phyloP scores from a whole-genome alignment of 2,888 invertebrate species.

The Drosophila subquinaria region DNA sequence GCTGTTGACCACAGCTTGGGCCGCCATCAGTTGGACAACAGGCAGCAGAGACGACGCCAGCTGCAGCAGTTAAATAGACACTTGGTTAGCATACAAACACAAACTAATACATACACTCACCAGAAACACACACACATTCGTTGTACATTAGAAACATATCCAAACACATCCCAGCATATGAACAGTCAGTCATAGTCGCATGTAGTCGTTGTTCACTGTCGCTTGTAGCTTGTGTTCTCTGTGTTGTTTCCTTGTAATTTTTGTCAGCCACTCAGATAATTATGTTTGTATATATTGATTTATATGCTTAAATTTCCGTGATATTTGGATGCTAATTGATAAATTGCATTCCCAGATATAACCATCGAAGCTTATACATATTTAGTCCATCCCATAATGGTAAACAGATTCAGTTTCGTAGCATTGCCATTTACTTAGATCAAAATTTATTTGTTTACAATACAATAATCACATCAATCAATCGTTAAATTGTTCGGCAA shows the following conservation, averaged over 20 bases:
- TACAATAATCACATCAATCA: not conserved
- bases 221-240: conserved; percentile 4
- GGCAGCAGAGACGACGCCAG: conserved; percentile 57
- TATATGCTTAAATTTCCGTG: conserved; percentile 18
- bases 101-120: conserved; percentile 9
- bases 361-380: not conserved
- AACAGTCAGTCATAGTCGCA: not conserved
- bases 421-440: conserved; percentile 2
- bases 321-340: conserved; percentile 4
- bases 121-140: conserved; percentile 1
- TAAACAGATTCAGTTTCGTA: not conserved
- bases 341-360: not conserved
- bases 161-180: not conserved
- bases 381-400: conserved; percentile 22
- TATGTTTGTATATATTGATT: not conserved
- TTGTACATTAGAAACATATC: not conserved
- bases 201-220: conserved; percentile 2
- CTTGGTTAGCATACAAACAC: conserved; percentile 56
- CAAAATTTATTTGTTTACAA: conserved; percentile 18
- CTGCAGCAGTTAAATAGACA: conserved; percentile 44
- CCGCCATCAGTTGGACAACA: conserved; percentile 45
- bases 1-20: conserved; percentile 59
- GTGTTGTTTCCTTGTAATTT: conserved; percentile 8
- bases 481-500: not conserved
- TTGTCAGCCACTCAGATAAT: not conserved